Evolutionary conservation across 2,113 vertebrate genomes (phyloP).

Genomic region (Ceyx melanurus): DNA sequence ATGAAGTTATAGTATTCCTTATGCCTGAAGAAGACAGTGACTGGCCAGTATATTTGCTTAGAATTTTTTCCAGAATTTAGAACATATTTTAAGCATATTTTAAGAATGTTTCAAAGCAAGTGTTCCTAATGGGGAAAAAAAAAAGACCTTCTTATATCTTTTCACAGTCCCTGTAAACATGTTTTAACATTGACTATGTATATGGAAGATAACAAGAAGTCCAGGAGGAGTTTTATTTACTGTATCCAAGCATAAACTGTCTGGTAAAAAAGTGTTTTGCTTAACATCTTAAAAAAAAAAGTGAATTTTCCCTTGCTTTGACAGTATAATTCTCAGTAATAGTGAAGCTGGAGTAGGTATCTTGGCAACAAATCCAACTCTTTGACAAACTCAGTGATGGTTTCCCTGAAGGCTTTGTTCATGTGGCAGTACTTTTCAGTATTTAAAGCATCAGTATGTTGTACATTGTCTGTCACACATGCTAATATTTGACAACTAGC

Average conservation of each 20-base stretch:
- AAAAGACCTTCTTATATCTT: not conserved
- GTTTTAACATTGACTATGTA: not conserved
- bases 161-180: not conserved
- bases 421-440: not conserved
- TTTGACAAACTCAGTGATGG: not conserved
- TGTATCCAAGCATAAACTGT: not conserved
- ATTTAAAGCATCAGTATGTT: not conserved
- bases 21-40: not conserved
- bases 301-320: slow-evolving; percentile 28
- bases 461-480: not conserved
- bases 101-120: not conserved
- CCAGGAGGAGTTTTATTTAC: not conserved
- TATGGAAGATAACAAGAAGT: not conserved
- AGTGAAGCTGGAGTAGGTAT: not conserved
- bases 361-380: slow-evolving; percentile 37
- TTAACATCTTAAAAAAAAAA: not conserved
- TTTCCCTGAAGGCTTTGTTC: slow-evolving; percentile 15
- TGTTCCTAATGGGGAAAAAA: not conserved
- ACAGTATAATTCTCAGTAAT: slow-evolving; percentile 25
- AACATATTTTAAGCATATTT: not conserved
- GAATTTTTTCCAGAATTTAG: not conserved
- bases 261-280: not conserved
- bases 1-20: not conserved
- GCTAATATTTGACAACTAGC: not conserved
- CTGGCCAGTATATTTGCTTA: not conserved